Conservation (phyloP, 1,140 invertebrate genomes). For the Euura lappo region DNA sequence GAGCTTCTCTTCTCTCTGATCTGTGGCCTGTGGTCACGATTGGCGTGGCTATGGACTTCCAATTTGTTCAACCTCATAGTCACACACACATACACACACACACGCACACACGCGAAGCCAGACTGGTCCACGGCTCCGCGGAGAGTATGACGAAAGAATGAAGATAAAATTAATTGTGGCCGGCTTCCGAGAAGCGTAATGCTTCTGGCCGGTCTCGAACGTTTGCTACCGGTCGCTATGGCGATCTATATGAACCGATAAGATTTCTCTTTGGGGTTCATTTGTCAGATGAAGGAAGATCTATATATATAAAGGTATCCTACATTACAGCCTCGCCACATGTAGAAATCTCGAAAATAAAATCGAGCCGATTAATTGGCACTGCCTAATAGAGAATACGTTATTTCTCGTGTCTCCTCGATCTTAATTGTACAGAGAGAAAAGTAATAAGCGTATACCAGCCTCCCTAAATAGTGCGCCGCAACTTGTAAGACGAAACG, state of each 20-base stretch:
- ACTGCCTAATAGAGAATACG: background rate
- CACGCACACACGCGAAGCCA: no score
- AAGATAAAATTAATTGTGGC: slow-evolving; percentile 9
- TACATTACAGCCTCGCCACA: background rate
- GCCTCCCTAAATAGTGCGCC: no score
- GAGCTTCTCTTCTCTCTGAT: no score
- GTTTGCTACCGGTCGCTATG: background rate
- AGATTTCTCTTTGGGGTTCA: background rate
- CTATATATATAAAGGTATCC: background rate
- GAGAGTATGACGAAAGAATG: slow-evolving; percentile 8
- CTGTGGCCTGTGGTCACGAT: background rate
- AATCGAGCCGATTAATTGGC: background rate
- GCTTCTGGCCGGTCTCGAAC: background rate
- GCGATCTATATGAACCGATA: background rate
- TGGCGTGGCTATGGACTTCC: background rate
- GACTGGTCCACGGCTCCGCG: background rate
- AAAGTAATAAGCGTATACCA: background rate
- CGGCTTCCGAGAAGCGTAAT: slow-evolving; percentile 1
- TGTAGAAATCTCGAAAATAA: background rate
- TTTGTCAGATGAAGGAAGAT: background rate
- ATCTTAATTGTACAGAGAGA: no score
- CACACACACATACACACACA: no score
- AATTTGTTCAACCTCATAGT: background rate
- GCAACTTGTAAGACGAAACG: background rate
- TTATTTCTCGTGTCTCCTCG: no score